Percentiles rank a stretch among this genome's conserved stretches.
Evolutionary conservation across 2,113 vertebrate species (phyloP).

Genomic region (Anoura caudifer): DNA sequence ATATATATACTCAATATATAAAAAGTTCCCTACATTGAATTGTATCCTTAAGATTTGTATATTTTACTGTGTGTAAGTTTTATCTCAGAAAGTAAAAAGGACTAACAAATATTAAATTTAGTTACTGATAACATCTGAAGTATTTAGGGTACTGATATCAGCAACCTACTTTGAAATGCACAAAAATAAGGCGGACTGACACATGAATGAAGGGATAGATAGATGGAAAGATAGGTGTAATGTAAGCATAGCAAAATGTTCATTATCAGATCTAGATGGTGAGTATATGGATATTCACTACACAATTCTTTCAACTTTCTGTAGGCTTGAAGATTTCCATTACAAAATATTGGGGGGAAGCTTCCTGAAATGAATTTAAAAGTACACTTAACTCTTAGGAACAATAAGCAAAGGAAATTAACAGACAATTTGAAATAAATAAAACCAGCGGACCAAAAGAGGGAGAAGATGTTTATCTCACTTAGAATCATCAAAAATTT

Average conservation of each 20-base stretch:
- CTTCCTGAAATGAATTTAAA: background rate
- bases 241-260: background rate
- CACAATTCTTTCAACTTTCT: background rate
- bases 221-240: background rate
- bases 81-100: background rate
- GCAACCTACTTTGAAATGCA: background rate
- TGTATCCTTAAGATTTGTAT: background rate
- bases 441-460: background rate
- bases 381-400: background rate
- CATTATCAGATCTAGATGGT: background rate
- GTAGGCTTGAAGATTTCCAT: background rate
- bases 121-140: background rate
- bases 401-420: background rate
- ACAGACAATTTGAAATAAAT: background rate
- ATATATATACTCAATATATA: background rate
- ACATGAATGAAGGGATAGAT: background rate
- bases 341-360: background rate
- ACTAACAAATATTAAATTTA: background rate
- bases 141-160: background rate
- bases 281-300: background rate
- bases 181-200: background rate
- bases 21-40: background rate
- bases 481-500: background rate
- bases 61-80: background rate
- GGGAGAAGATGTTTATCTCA: background rate